phyloP scores from a whole-genome alignment of 2,888 invertebrate genomes.

The Drosophila flavopinicola region DNA sequence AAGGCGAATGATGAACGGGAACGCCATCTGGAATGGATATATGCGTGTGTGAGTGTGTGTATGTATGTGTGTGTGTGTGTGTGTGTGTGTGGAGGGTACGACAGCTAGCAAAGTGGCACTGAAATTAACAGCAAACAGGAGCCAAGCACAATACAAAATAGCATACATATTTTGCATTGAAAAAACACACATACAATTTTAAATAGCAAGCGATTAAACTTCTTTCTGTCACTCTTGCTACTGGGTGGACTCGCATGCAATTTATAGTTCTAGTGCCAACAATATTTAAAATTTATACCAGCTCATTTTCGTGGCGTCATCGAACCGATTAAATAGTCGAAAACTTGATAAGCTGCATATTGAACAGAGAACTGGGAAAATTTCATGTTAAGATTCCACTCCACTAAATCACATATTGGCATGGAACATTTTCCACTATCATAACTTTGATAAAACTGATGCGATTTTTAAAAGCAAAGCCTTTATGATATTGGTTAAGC shows the following conservation, averaged over 20 bases:
- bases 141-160: conserved; percentile 16
- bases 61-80: conserved; percentile 14
- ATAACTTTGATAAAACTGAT: too few species aligned
- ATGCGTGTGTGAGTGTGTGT: conserved; percentile 5
- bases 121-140: conserved; percentile 2
- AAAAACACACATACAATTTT: neutral
- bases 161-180: too few species aligned
- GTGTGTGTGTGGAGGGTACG: neutral
- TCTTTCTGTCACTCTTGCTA: neutral
- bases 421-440: too few species aligned
- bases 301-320: too few species aligned
- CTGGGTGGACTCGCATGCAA: neutral
- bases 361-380: too few species aligned
- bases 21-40: conserved; percentile 10
- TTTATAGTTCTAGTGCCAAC: neutral
- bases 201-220: conserved; percentile 5
- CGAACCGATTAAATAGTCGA: too few species aligned
- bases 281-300: too few species aligned
- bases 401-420: too few species aligned
- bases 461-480: too few species aligned
- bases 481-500: too few species aligned
- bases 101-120: neutral
- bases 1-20: conserved; percentile 52
- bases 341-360: too few species aligned
- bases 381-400: too few species aligned